Evolutionary conservation across 2,113 vertebrate species (phyloP), one percentile per base, ranked within the genome.

Genomic region (Malurus cyaneus): DNA sequence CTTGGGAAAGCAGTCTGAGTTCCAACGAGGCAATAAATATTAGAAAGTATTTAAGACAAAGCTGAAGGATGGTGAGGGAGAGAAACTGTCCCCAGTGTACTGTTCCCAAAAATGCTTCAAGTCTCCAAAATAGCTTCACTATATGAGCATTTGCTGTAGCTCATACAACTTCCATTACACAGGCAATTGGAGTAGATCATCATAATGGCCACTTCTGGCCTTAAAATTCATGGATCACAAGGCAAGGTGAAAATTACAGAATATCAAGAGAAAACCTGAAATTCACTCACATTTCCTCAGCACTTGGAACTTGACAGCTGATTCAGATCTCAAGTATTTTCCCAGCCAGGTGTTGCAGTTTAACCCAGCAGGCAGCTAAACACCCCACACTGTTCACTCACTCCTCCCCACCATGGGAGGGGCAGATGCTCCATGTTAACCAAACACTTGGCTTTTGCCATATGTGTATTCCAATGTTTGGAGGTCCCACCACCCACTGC

Each of bases 201-300:
- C 69, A 89, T 69, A 89, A 91, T 26, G 18, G 70, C 36, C 20
- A 56, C 23, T 93, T 87, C 32, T 73, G 32, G 42, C 81, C 81
- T 88, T 77, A 93, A 89, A 96, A 95, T 71, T 78, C 79, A 91
- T 54, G 46, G 87, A 92, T 77, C 79, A 91, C 85, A 83, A 73
- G 32, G 67, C 60, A 84, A 86, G 32, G 60, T 66, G 88, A 73
- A 94, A 95, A 73, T 28, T 11, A 80, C 47, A 83, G 59, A 88
- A 69, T 64, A 90, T 74, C 69, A 80, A 91, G 18, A 74, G 47
- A 87, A 88, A 81, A 62, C 15, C 49, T 62, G 44, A 69, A 74
- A 78, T 77, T 70, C 42, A 21, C 12, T 84, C 2, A 1, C 52
- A 52, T 73, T 90, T 71, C 36, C 32, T 42, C 44, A 88, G 47